phyloP scores from a whole-genome alignment of 2,113 vertebrate species.

The Panurus biarmicus region DNA sequence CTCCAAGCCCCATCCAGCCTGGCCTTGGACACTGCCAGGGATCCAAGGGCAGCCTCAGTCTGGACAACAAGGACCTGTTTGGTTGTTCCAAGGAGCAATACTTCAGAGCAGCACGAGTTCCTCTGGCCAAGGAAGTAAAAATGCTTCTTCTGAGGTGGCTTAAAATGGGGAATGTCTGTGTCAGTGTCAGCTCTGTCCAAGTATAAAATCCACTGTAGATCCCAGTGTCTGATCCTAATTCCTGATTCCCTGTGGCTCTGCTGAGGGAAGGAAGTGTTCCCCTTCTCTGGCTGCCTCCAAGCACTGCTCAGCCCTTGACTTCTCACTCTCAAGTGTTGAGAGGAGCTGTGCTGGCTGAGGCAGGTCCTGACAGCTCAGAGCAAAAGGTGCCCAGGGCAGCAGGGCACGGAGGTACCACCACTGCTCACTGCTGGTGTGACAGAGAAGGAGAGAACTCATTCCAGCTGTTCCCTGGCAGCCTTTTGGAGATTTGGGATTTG shows the following conservation, averaged over 20 bases:
- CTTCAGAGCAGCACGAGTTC: not conserved
- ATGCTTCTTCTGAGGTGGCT: not conserved
- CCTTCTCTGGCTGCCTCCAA: not conserved
- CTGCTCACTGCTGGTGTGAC: not conserved
- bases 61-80: not conserved
- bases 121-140: not conserved
- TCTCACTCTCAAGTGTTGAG: not conserved
- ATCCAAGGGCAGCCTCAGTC: not conserved
- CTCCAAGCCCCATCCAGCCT: not conserved
- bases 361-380: not conserved
- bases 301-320: not conserved
- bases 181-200: not conserved
- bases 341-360: not conserved
- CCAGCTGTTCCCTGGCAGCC: not conserved
- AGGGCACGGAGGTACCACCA: rapidly evolving
- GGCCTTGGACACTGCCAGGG: not conserved
- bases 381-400: not conserved
- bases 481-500: not conserved
- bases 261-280: not conserved
- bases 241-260: not conserved
- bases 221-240: not conserved
- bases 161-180: not conserved
- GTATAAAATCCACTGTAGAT: not conserved
- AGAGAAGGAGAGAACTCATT: not conserved
- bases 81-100: not conserved